phyloP scores from a whole-genome alignment of 2,113 vertebrate species.

The Burhinus bistriatus region DNA sequence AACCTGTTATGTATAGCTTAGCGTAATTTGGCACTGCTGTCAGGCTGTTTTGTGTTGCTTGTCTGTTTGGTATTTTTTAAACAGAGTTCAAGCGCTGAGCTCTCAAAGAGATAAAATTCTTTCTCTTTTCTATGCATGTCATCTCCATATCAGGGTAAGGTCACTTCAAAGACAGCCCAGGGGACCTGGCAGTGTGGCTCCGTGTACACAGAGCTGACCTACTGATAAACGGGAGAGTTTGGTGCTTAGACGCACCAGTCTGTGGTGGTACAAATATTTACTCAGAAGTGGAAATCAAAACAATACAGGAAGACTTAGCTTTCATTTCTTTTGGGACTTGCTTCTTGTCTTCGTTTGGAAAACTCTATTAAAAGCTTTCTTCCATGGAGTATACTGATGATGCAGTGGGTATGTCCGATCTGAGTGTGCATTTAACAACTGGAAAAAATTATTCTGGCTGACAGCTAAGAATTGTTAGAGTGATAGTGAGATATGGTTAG shows the following conservation, averaged over 20 bases:
- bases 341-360: slow-evolving; percentile 14
- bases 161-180: not conserved
- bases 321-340: slow-evolving; percentile 53
- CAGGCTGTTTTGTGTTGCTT: not conserved
- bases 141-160: not conserved
- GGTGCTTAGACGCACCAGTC: not conserved
- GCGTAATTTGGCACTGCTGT: slow-evolving; percentile 33
- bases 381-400: not conserved
- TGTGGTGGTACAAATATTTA: slow-evolving; percentile 56
- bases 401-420: not conserved
- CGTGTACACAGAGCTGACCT: not conserved
- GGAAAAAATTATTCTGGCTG: not conserved
- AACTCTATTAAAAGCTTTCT: not conserved
- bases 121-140: slow-evolving; percentile 8
- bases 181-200: not conserved
- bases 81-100: not conserved
- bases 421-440: not conserved
- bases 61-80: not conserved
- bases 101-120: slow-evolving; percentile 9
- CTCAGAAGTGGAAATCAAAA: slow-evolving; percentile 53
- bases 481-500: not conserved
- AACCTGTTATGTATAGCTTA: slow-evolving; percentile 5
- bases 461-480: not conserved
- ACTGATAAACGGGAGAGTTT: not conserved
- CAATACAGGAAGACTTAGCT: not conserved